Base-by-base conservation (phyloP, 2,113 vertebrate species). In the Arothron firmamentum region DNA sequence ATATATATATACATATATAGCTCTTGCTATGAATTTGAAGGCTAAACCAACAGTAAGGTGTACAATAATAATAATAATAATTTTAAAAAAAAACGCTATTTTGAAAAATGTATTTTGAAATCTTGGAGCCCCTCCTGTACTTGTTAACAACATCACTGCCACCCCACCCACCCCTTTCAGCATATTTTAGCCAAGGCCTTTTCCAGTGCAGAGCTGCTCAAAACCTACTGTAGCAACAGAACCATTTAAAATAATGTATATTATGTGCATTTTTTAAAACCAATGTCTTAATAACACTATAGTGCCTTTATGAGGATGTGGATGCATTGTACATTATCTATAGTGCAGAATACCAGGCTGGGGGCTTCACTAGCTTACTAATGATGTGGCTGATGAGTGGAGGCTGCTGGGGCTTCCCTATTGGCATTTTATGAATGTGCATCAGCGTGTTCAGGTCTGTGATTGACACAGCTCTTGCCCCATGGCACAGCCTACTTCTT, bases 401-500 rank as follows among this genome's bases (percentile, higher is more conserved):
- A 1, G 11, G 34, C 34, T 38, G 34, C 34, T 38, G 34, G 9
- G 58, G 46, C 42, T 13, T 41, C 61, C 51, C 18, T 61, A 34
- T 64, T 62, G 60, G 21, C 55, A 54, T 75, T 54, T 25, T 58
- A 59, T 59, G 67, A 74, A 62, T 89, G 89, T 93, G 10, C 34
- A 38, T 38, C 34, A 9, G 7, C 11, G 34, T 38, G 34, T 38
- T 38, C 34, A 38, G 34, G 34, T 43, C 43, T 77, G 86, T 90
- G 88, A 94, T 95, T 87, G 94, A 96, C 93, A 96, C 93, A 84
- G 74, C 87, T 85, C 84, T 85, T 82, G 76, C 80, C 86, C 86
- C 55, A 77, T 91, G 92, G 93, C 91, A 90, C 92, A 90, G 94
- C 92, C 91, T 91, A 91, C 92, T 92, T 93, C 93, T 95, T 94